Evolutionary conservation across 2,797 vertebrate species (phyloP).

Genomic region (Cryptoblepharus egeriae): DNA sequence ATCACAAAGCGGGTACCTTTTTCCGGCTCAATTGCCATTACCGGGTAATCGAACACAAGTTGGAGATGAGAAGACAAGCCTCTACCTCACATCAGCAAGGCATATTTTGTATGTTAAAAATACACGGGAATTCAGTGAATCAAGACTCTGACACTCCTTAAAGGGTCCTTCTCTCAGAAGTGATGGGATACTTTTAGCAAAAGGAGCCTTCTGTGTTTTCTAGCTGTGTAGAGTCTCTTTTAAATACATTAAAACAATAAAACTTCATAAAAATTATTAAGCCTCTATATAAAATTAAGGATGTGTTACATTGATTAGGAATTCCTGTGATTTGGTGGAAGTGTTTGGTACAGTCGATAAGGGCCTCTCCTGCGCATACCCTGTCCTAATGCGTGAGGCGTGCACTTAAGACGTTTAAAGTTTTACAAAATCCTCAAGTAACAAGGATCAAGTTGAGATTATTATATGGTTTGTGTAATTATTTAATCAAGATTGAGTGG

Average conservation of each 20-base stretch:
- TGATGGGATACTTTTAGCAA: neutral
- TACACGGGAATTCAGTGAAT: conserved; percentile 5
- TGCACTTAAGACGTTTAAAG: too few relatives aligned
- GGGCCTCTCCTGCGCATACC: neutral
- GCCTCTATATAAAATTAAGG: too few relatives aligned
- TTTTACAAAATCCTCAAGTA: too few relatives aligned
- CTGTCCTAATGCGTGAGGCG: too few relatives aligned
- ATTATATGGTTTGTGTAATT: conserved; percentile 10
- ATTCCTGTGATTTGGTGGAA: neutral
- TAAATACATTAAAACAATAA: too few relatives aligned
- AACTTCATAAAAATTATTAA: conserved; percentile 6
- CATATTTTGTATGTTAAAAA: neutral
- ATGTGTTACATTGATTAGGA: neutral
- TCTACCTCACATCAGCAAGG: conserved; percentile 19
- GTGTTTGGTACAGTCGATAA: neutral
- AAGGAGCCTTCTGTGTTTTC: too few relatives aligned
- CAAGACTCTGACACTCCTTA: conserved; percentile 13
- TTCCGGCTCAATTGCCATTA: neutral
- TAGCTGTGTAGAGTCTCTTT: too few relatives aligned
- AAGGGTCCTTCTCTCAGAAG: neutral
- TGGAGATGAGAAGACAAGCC: neutral
- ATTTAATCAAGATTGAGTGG: neutral
- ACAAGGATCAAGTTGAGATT: neutral
- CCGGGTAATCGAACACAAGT: conserved; percentile 8
- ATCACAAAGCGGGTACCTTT: neutral